Conservation (phyloP, 2,113 vertebrate species). For the Okapia johnstoni region DNA sequence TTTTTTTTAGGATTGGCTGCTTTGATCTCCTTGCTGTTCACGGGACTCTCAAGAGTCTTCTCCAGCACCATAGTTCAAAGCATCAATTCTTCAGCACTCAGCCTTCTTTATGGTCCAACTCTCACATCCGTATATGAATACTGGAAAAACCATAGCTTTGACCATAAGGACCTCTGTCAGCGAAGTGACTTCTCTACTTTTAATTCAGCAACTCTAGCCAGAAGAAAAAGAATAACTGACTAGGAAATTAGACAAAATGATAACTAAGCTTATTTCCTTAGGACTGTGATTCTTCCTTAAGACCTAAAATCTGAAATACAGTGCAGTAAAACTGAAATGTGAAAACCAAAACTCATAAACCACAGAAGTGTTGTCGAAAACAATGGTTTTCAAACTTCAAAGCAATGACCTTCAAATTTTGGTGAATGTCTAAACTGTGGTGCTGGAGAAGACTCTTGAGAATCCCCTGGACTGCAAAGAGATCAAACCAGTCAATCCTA, state of each 20-base stretch:
- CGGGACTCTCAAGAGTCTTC: not conserved
- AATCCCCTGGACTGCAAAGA: not conserved
- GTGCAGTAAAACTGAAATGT: not conserved
- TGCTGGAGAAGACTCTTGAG: not conserved
- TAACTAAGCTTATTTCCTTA: not conserved
- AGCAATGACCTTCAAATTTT: conserved; percentile 3
- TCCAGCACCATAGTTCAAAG: not conserved
- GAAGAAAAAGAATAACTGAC: not conserved
- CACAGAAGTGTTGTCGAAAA: not conserved
- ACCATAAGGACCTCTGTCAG: not conserved
- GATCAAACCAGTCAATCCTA: not conserved
- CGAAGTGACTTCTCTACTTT: not conserved
- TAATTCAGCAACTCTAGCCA: not conserved
- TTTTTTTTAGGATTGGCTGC: not conserved
- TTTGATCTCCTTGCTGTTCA: not conserved
- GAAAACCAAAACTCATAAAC: not conserved
- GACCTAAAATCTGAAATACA: not conserved
- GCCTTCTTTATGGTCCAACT: not conserved
- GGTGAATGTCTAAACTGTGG: not conserved
- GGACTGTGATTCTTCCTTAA: not conserved
- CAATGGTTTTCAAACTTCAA: not conserved
- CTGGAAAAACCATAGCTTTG: not conserved
- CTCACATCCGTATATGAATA: fast-evolving
- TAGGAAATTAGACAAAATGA: not conserved
- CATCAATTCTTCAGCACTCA: not conserved